These are phyloP conservation scores for Pogona vitticeps DNA, from an alignment of 2,113 vertebrate genomes.

Conservation along the genomic window DNA sequence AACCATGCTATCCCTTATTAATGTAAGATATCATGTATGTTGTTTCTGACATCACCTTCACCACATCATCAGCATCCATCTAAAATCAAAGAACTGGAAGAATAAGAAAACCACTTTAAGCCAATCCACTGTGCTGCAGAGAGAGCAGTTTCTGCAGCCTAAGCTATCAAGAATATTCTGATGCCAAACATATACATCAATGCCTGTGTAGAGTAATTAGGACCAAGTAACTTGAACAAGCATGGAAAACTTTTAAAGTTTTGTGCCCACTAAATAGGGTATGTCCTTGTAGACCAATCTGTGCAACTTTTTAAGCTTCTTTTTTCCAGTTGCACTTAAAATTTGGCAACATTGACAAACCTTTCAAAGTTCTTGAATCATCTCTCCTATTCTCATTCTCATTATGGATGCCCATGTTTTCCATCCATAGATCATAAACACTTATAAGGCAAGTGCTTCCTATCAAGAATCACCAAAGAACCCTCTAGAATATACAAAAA, in stretches of 20 bases:
- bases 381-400: neutral
- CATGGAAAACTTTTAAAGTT: neutral
- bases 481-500: neutral
- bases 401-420: slow-evolving; percentile 9
- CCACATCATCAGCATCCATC: neutral
- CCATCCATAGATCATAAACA: neutral
- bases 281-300: neutral
- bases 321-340: neutral
- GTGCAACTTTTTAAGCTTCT: neutral
- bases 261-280: neutral
- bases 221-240: neutral
- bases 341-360: neutral
- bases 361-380: slow-evolving; percentile 16
- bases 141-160: neutral
- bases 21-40: neutral
- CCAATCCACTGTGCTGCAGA: neutral
- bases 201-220: neutral
- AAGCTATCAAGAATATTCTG: neutral
- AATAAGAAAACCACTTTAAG: neutral
- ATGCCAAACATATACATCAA: no score
- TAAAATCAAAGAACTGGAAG: neutral
- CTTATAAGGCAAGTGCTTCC: slow-evolving; percentile 3
- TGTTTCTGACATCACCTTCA: neutral
- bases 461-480: slow-evolving; percentile 12
- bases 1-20: neutral